phyloP scores from a whole-genome alignment of 2,888 invertebrate species.

The Metalampra italica region DNA sequence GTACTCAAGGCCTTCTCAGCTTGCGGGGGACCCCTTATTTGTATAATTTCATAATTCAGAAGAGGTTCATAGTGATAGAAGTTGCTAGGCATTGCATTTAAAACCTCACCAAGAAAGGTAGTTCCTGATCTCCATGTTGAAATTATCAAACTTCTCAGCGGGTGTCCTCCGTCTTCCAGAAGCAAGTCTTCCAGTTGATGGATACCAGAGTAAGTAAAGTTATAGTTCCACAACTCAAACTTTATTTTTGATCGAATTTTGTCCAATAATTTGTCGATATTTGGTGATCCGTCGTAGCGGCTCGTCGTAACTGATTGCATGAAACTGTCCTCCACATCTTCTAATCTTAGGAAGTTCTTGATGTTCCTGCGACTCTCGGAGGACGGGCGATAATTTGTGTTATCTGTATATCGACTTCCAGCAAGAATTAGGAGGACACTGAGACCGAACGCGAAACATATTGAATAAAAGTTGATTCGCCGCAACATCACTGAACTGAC shows the following conservation, averaged over 20 bases:
- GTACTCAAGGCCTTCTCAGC: conserved; percentile 82
- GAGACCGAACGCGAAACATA: conserved; percentile 74
- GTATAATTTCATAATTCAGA: conserved; percentile 88
- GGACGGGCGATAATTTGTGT: conserved; percentile 68
- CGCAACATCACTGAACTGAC: conserved; percentile 69
- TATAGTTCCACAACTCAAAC: conserved; percentile 57
- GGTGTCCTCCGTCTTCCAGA: conserved; percentile 83
- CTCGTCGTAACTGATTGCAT: conserved; percentile 55
- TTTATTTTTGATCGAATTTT: conserved; percentile 56
- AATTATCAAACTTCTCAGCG: conserved; percentile 86
- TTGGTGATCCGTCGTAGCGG: conserved; percentile 52
- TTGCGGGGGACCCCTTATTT: conserved; percentile 86
- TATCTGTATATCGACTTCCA: conserved; percentile 77
- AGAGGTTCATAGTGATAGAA: conserved; percentile 95
- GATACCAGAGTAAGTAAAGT: conserved; percentile 54
- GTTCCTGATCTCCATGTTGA: conserved; percentile 96
- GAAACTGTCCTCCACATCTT: conserved; percentile 58
- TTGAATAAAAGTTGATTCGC: conserved; percentile 71
- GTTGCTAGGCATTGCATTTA: conserved; percentile 90
- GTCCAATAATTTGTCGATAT: conserved; percentile 57
- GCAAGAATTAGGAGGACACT: conserved; percentile 73
- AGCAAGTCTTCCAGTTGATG: conserved; percentile 82
- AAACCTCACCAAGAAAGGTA: conserved; percentile 91
- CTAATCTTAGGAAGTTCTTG: conserved; percentile 80
- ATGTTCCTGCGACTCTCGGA: conserved; percentile 61